Conservation (phyloP, 2,113 vertebrate genomes). For the western clawed frog (Xenopus tropicalis) region DNA sequence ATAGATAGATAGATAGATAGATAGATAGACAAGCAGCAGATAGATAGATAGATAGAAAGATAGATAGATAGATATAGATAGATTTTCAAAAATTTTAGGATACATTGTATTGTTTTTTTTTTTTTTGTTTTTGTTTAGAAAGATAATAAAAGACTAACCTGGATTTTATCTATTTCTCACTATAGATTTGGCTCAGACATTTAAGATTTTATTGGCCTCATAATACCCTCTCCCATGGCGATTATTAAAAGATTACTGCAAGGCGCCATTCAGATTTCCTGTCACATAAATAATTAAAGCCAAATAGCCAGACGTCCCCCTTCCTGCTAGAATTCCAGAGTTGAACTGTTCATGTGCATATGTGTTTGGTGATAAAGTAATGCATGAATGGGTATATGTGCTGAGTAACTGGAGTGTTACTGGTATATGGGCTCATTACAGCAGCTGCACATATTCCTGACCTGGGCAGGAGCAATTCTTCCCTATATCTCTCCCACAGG, state of each 20-base stretch:
- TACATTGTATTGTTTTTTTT: no score
- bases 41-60: no score
- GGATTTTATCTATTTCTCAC: not conserved
- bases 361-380: not conserved
- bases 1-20: no score
- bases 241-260: slow-evolving; percentile 20
- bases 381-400: not conserved
- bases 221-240: not conserved
- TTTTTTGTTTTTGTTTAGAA: no score
- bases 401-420: not conserved
- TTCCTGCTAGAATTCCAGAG: not conserved
- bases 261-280: slow-evolving; percentile 20
- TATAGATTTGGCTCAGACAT: not conserved
- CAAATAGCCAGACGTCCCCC: slow-evolving; percentile 3
- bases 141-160: no score
- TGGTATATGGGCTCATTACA: slow-evolving; percentile 2
- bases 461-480: not conserved
- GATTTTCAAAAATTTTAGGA: no score
- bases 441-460: not conserved
- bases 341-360: not conserved
- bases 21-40: no score
- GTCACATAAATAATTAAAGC: slow-evolving; percentile 18
- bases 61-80: no score
- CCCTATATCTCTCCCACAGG: not conserved
- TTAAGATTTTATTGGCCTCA: slow-evolving; percentile 4